Base-by-base conservation (phyloP, 2,888 invertebrate species). In the Torymus texanus region DNA sequence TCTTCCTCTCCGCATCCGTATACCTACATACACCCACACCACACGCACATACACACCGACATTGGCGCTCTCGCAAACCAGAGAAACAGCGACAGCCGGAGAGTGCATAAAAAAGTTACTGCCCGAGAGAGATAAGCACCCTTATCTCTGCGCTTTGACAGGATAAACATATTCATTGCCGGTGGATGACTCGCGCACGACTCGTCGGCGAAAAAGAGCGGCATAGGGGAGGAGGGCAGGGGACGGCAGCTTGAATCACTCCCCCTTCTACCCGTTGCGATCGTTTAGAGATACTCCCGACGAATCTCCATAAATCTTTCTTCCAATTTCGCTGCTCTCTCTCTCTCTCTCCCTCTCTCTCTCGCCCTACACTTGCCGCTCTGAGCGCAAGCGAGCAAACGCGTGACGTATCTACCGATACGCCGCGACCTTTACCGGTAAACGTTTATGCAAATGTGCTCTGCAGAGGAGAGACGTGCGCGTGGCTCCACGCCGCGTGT, bases 281-380 rank as follows among this genome's bases (percentile, higher is more conserved):
- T 82, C 51, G 77, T 51, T 77, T 71, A 65, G 51, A 65, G 51
- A 77, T 77, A 65, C 50, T 51, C 72, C 59, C 56, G 24, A 3
- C 82, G 77, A 83, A 83, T 83, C 81, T 81, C 84, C 82, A 87
- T 87, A 86, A 87, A 86, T 87, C 85, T 86, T 85, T 83, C 85
- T 85, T 84, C 83, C 86, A 85, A 85, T 86, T 86, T 86, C 83
- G 83, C 61, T 56, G 16, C 55, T 29, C 29, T 29, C 29, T 29
- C 2, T 3, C 29, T 0, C 29, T 21, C 21, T 21, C 21, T n/a
- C 21, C 21, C 51, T 29, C 41, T 18, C 12, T 51, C 10, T 59
- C n/a, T 21, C 29, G 5, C 68, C 55, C 41, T 14, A 14, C 18
- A 41, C 41, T 12, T 16, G 5, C 1, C n/a, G 16, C 68, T 68